A percentile compares a stretch with the other conserved stretches of the same genome.
phyloP scores from a whole-genome alignment of 2,888 invertebrate genomes.

The Microplitis manilae region DNA sequence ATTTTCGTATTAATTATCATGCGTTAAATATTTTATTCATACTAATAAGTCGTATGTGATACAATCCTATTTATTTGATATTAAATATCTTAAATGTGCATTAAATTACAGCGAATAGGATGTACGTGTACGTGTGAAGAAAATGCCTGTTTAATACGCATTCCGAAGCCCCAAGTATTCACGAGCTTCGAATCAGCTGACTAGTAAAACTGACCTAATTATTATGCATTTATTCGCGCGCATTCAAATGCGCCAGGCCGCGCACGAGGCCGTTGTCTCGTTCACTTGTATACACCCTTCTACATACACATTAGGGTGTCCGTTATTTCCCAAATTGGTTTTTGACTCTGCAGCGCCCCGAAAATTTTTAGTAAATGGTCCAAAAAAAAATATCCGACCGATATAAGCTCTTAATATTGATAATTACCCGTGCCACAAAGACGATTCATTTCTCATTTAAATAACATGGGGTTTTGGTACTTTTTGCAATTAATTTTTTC shows the following conservation, averaged over 20 bases:
- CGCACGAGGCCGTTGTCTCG: conserved; percentile 56
- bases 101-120: not conserved
- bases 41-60: not conserved
- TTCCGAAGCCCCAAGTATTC: conserved; percentile 54
- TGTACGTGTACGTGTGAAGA: conserved; percentile 1
- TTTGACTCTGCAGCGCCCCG: too few species aligned
- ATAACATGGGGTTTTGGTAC: too few species aligned
- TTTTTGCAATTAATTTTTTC: too few species aligned
- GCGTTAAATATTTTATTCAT: not conserved
- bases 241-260: conserved; percentile 70
- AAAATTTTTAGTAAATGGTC: too few species aligned
- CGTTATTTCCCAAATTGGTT: too few species aligned
- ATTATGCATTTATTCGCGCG: conserved; percentile 72
- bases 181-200: conserved; percentile 65
- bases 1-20: not conserved
- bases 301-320: not conserved
- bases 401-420: too few species aligned
- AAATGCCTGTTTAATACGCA: conserved; percentile 51
- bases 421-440: too few species aligned
- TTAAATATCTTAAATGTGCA: not conserved
- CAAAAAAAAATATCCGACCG: too few species aligned
- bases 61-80: not conserved
- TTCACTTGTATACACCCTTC: conserved; percentile 35
- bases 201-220: conserved; percentile 72
- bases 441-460: too few species aligned